phyloP scores from a whole-genome alignment of 2,113 vertebrate genomes.

The Picathartes gymnocephalus region DNA sequence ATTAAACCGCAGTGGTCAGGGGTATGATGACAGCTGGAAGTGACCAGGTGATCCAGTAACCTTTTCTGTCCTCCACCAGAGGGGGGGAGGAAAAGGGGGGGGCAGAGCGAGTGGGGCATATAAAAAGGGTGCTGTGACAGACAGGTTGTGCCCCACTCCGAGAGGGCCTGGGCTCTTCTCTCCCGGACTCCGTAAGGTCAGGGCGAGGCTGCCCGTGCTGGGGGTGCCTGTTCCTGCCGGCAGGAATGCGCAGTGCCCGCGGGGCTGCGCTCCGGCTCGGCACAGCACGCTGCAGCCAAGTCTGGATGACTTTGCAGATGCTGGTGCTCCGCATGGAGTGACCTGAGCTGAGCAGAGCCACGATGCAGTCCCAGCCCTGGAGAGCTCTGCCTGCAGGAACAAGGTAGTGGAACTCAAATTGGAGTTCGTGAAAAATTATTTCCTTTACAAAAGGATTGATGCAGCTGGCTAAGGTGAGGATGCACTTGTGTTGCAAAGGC shows the following conservation, averaged over 20 bases:
- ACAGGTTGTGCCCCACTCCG: neutral
- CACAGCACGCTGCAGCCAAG: neutral
- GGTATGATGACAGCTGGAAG: neutral
- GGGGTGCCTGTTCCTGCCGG: neutral
- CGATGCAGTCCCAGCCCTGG: neutral
- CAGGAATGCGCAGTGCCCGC: neutral
- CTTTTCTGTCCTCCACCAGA: neutral
- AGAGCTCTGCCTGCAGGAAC: neutral
- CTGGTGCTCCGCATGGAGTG: neutral
- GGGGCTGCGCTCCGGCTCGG: neutral
- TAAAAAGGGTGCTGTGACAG: neutral
- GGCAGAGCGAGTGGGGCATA: neutral
- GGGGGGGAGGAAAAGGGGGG: neutral
- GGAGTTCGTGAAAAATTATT: neutral
- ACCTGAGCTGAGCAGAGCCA: neutral
- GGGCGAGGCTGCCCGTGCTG: neutral
- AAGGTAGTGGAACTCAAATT: neutral
- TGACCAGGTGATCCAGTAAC: neutral
- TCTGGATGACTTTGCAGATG: conserved; percentile 43
- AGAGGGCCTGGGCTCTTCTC: neutral
- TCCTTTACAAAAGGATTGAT: neutral
- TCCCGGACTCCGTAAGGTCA: neutral
- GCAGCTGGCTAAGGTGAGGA: neutral
- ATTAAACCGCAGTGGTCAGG: neutral
- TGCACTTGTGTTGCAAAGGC: neutral